Evolutionary conservation across 2,797 vertebrate species (phyloP), one percentile per base, ranked within the genome.

Genomic region (Enoplosus armatus): DNA sequence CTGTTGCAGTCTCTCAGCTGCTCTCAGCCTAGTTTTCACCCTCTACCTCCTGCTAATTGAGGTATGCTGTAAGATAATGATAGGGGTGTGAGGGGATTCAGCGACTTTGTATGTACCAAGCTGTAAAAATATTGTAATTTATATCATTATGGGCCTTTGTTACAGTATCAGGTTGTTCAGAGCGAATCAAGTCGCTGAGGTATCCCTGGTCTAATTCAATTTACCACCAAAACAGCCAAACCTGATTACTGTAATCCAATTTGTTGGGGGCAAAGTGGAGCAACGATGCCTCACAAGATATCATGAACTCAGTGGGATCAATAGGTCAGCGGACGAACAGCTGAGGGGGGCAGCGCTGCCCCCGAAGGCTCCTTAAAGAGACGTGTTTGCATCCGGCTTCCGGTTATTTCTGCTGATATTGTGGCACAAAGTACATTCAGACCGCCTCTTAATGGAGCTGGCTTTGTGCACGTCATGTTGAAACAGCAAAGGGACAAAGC

Each of bases 181-280:
- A 43, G n/a, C 45, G 15, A 16, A 48, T 70, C 8, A 56, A 3
- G 48, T 56, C 37, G 39, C 55, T 31, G 16, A 59, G n/a, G 31
- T 35, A 5, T 45, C 29, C 16, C 26, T 56, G 15, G 27, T 48
- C 53, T 77, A 68, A 79, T 59, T 63, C 4, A 4, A 71, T 83
- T 47, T 68, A 51, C 43, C 41, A 10, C n/a, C n/a, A 64, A 71
- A 81, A 59, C 55, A 39, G 31, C n/a, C 63, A 65, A 68, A 80
- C 37, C 15, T 41, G 27, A 79, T 84, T 79, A 62, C 4, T 35
- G 59, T 70, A 54, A 79, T 70, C 79, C 8, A 55, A 62, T 81
- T 71, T 76, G 59, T 64, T n/a, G 31, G 16, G 8, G 29, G 66
- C 31, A 24, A 53, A 72, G 50, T 63, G 50, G 35, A 54, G 35